A percentile compares a stretch with the other conserved stretches of the same genome.
Evolutionary conservation across 2,888 invertebrate genomes (phyloP).

Genomic region (Synergus laeviventris): DNA sequence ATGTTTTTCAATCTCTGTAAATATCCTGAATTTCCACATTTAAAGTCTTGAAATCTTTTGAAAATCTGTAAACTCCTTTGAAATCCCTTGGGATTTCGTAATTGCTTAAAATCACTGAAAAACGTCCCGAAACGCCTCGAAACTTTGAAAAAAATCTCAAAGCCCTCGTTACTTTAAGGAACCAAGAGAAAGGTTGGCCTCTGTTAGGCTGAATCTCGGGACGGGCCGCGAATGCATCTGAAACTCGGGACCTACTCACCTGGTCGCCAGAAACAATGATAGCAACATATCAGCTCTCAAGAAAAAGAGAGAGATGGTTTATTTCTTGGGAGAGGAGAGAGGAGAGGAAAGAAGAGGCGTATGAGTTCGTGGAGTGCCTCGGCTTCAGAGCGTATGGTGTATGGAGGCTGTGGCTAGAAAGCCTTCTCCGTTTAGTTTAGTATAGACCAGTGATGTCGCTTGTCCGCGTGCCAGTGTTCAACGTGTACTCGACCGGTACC

Average conservation of each 20-base stretch:
- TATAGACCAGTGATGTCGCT: constrained; percentile 33
- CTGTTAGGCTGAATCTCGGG: background rate
- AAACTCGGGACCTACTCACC: constrained; percentile 9
- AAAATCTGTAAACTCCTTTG: no score
- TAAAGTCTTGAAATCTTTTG: no score
- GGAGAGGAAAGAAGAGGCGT: background rate
- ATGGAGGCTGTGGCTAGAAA: constrained; percentile 69
- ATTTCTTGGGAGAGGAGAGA: background rate
- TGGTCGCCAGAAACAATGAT: constrained; percentile 2
- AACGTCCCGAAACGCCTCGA: no score
- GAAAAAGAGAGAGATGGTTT: background rate
- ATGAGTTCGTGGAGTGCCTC: constrained; percentile 47
- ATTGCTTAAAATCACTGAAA: no score
- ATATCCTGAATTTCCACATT: no score
- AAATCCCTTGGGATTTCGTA: no score
- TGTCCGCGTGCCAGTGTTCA: constrained; percentile 19
- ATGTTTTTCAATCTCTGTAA: no score
- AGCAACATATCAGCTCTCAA: background rate
- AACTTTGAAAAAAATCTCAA: no score
- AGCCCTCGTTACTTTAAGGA: background rate
- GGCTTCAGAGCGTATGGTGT: constrained; percentile 55
- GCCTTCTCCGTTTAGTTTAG: constrained; percentile 51
- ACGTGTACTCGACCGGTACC: constrained; percentile 58
- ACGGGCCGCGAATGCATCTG: background rate
- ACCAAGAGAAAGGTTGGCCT: background rate